Evolutionary conservation across 2,888 invertebrate species (phyloP).

Genomic region (Brachyptera risi): DNA sequence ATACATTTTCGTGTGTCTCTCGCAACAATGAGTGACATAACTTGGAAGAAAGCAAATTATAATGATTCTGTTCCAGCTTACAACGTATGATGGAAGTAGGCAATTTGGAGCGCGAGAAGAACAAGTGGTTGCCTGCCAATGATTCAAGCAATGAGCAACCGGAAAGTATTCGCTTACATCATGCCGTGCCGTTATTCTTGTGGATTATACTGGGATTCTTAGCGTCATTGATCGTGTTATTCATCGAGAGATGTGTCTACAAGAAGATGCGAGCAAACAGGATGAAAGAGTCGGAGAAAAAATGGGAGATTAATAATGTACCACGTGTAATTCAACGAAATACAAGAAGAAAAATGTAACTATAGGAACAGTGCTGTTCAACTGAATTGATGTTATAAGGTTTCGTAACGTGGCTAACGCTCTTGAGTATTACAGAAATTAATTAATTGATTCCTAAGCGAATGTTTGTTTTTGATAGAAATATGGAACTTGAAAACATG

Average conservation of each 20-base stretch:
- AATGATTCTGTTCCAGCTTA: background rate
- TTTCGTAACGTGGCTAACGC: too few species aligned
- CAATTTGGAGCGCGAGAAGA: background rate
- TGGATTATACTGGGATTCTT: background rate
- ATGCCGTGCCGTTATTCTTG: background rate
- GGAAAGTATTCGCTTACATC: background rate
- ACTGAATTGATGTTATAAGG: too few species aligned
- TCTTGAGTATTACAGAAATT: too few species aligned
- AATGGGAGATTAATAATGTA: too few species aligned
- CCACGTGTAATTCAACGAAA: too few species aligned
- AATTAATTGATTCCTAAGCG: too few species aligned
- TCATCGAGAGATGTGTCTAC: background rate
- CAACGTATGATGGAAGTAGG: conserved; percentile 9
- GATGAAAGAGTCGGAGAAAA: background rate
- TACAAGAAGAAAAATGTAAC: background rate
- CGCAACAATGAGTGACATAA: too few species aligned
- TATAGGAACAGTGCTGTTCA: too few species aligned
- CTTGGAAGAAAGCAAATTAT: too few species aligned
- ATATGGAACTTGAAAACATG: background rate
- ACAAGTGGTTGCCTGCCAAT: background rate
- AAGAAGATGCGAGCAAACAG: background rate
- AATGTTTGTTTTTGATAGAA: too few species aligned
- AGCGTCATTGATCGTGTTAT: background rate
- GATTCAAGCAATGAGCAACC: background rate
- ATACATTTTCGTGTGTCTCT: too few species aligned